Evolutionary conservation across 2,113 vertebrate genomes (phyloP), one percentile per base, ranked within the genome.

Genomic region (Myotis yumanensis): DNA sequence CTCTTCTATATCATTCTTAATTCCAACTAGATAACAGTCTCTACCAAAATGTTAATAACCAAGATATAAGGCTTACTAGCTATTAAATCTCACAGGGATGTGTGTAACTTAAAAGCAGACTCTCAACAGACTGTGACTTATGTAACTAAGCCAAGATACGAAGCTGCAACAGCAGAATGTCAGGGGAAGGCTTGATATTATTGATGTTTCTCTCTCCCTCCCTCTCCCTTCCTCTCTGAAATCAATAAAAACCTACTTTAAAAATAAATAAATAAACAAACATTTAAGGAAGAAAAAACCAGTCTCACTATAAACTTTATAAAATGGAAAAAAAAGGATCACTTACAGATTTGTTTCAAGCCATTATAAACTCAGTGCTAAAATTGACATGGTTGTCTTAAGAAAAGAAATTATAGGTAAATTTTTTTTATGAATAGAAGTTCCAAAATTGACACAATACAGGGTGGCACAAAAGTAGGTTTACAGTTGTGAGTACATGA

Each of bases 281-380:
- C 75, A 85, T 51, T 40, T 82, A 83, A 73, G 32, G 57, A 64
- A 91, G 77, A 91, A 95, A 89, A 89, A 92, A 62, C 16, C 32
- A 77, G 32, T 46, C 66, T 46, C 8, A 46, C 52, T 72, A 28
- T 32, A 76, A 48, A 80, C 46, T 86, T 89, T 68, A 25, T 40
- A n/a, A n/a, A n/a, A 57, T 81, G 66, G 66, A 5, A 73, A 30
- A 62, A 52, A 73, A 20, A 14, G 59, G 40, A 43, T 64, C 11
- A 85, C 15, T 66, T 89, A 32, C 35, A 14, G 40, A 3, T 80
- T 90, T 84, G 35, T 89, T 89, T 76, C 9, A 95, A 66, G 22
- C 43, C 25, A 75, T 4, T 52, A 30, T 72, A 75, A 68, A 15
- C n/a, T 81, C 5, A 79, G 3, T 92, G 35, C 35, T 84, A 84